Evolutionary conservation across 2,113 vertebrate genomes (phyloP).

Genomic region (Microtus montanus): DNA sequence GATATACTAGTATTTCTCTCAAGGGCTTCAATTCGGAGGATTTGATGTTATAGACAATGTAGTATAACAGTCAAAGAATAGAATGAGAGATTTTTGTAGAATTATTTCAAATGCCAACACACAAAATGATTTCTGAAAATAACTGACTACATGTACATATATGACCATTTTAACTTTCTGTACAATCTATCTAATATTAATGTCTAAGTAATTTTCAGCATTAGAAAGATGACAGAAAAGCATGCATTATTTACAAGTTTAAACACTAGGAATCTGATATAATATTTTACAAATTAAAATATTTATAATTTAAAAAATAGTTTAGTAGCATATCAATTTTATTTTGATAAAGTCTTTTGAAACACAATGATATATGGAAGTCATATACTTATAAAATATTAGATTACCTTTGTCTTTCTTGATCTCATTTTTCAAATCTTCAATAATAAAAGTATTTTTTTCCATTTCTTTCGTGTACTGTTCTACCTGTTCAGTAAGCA

Average conservation of each 20-base stretch:
- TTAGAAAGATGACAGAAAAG: slow-evolving; percentile 25
- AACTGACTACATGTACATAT: neutral
- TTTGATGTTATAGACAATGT: neutral
- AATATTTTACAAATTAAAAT: neutral
- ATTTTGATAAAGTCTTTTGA: neutral
- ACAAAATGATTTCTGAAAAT: slow-evolving; percentile 39
- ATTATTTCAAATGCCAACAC: slow-evolving; percentile 5
- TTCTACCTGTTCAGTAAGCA: slow-evolving; percentile 93
- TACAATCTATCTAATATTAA: neutral
- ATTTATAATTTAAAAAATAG: slow-evolving; percentile 49
- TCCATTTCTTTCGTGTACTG: slow-evolving; percentile 97
- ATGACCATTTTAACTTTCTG: slow-evolving; percentile 33
- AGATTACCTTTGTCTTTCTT: slow-evolving; percentile 89
- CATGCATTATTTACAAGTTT: neutral
- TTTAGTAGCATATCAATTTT: neutral
- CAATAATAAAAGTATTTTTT: slow-evolving; percentile 89
- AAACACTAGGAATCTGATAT: neutral
- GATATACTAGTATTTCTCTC: neutral
- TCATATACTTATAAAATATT: slow-evolving; percentile 24
- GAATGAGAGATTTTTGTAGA: neutral
- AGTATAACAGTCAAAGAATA: neutral
- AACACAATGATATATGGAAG: neutral
- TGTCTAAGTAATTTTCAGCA: slow-evolving; percentile 34
- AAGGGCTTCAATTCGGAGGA: neutral
- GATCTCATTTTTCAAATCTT: slow-evolving; percentile 90